Base-by-base conservation (phyloP, 2,888 invertebrate species). In the Yponomeuta sedellus region DNA sequence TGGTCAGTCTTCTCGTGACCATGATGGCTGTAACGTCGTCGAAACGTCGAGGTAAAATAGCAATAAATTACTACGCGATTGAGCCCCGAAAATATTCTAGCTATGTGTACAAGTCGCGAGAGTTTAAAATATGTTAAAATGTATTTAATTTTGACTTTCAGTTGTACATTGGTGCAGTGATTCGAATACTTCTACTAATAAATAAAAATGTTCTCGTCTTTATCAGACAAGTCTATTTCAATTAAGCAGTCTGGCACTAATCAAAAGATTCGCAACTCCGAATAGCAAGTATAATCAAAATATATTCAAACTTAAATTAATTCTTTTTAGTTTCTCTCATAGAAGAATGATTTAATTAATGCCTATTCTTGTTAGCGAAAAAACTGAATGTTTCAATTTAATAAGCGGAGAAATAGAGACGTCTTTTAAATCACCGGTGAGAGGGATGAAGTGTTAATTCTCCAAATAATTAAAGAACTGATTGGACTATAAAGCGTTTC, bases 401-500 rank as follows among this genome's bases (percentile, higher is more conserved):
- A 52, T 52, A 16, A 12, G 12, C 2, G 16, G 12, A 16, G 16
- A 12, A 52, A 64, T 8, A 57, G 34, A 25, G 2, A 12, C 19
- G 28, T 64, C 64, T 39, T 25, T 39, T 64, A 57, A 34, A 64
- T 4, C 34, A 58, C 56, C 1, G 16, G 28, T n/a, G 12, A 16
- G 57, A n/a, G 22, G 22, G 22, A 10, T 57, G 10, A 81, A 80
- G 78, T 81, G 85, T 89, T 86, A 86, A 86, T 86, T 87, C 76
- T 73, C 44, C 73, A 86, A 86, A 89, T 90, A 89, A 90, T 89
- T 89, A 88, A 88, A 88, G 87, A 85, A 87, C 82, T 88, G 86
- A 86, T 89, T 86, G 87, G 78, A 83, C 75, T 70, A 72, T 76
- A 67, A 67, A 67, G 40, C 64, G 64, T 61, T 56, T 34, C 77